phyloP scores from a whole-genome alignment of 2,797 vertebrate genomes.

The Toxotes lorentzi region DNA sequence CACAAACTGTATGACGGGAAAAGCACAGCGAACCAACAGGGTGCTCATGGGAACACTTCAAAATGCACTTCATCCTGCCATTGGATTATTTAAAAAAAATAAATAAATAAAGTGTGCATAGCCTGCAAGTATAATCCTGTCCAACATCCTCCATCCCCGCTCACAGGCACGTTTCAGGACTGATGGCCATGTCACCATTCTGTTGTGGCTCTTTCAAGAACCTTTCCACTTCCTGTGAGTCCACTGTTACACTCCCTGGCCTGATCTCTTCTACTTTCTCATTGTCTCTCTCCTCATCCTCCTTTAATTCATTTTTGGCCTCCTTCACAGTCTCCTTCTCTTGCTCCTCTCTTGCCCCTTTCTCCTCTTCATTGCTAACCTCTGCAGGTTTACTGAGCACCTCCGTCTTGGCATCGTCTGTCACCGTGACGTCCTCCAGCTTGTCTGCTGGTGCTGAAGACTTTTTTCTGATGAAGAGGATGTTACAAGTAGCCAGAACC shows the following conservation, averaged over 20 bases:
- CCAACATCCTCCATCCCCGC: not conserved
- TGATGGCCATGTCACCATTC: slow-evolving; percentile 41
- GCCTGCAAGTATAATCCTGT: not conserved
- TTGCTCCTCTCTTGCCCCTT: slow-evolving; percentile 51
- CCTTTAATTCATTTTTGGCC: not conserved
- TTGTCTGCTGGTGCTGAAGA: slow-evolving; percentile 67
- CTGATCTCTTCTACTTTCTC: slow-evolving; percentile 21
- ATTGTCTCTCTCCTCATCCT: slow-evolving; percentile 19
- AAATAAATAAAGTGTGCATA: not conserved
- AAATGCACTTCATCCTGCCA: slow-evolving; percentile 17
- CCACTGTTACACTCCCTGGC: slow-evolving; percentile 45
- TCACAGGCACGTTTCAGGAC: slow-evolving; percentile 72
- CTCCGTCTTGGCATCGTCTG: slow-evolving; percentile 66
- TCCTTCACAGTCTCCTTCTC: slow-evolving; percentile 48
- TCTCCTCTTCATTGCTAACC: slow-evolving; percentile 58
- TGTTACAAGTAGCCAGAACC: slow-evolving; percentile 88
- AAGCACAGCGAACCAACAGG: slow-evolving; percentile 19
- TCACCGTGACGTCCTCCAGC: slow-evolving; percentile 64
- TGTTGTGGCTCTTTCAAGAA: slow-evolving; percentile 67
- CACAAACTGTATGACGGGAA: slow-evolving; percentile 25
- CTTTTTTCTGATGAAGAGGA: slow-evolving; percentile 87
- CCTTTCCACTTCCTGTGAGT: slow-evolving; percentile 68
- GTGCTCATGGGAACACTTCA: slow-evolving; percentile 2
- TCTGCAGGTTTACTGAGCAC: slow-evolving; percentile 77
- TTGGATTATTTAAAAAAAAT: not conserved